A percentile compares a stretch with the other conserved stretches of the same genome.
These are phyloP conservation scores for Limnephilus lunatus DNA, from an alignment of 2,888 invertebrate species.

Conservation along the genomic window DNA sequence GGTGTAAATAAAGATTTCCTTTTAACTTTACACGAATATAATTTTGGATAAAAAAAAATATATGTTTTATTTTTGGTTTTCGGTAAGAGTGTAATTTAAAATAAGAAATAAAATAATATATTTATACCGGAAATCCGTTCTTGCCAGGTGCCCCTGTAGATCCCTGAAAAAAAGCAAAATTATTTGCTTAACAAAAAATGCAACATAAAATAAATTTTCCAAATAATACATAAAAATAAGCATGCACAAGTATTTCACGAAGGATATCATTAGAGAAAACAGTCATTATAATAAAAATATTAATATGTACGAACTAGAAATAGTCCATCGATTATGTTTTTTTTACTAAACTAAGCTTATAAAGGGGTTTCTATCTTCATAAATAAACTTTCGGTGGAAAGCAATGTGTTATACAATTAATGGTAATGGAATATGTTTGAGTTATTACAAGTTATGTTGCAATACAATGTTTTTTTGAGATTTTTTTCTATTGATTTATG, in stretches of 20 bases:
- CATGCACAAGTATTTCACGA: background rate
- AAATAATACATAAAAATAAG: slow-evolving; percentile 7
- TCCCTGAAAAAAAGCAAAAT: slow-evolving; percentile 80
- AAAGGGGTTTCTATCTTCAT: background rate
- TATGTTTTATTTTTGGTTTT: slow-evolving; percentile 63
- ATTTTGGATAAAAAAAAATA: slow-evolving; percentile 59
- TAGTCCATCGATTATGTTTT: background rate
- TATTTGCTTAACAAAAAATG: slow-evolving; percentile 41
- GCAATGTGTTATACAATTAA: background rate
- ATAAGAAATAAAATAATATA: slow-evolving; percentile 69
- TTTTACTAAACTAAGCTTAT: background rate
- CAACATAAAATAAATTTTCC: slow-evolving; percentile 41
- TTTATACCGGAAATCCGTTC: slow-evolving; percentile 92
- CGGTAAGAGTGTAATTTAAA: too few species aligned
- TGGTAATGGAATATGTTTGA: background rate
- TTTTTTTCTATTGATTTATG: too few species aligned
- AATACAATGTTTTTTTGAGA: too few species aligned
- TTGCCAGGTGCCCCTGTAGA: slow-evolving; percentile 89
- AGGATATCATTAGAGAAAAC: background rate
- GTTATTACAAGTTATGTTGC: too few species aligned
- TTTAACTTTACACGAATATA: background rate
- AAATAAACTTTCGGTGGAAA: background rate
- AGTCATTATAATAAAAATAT: background rate
- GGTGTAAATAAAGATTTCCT: background rate
- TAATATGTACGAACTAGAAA: background rate